Evolutionary conservation across 2,113 vertebrate species (phyloP).

Genomic region (Chamaea fasciata): DNA sequence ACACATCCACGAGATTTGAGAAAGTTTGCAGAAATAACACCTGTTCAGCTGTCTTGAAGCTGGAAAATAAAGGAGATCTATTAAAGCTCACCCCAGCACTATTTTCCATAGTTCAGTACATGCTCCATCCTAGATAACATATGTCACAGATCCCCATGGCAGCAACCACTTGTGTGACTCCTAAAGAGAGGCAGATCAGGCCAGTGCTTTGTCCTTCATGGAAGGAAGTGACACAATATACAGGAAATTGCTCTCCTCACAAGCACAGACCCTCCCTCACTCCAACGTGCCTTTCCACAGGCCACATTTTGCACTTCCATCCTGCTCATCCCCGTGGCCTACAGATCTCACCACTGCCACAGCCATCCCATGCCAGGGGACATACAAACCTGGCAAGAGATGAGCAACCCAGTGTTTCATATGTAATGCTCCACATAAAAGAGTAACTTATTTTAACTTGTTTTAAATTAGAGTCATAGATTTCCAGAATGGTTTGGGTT

Average conservation of each 20-base stretch:
- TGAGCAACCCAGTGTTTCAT: background rate
- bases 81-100: background rate
- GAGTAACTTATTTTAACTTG: background rate
- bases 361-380: background rate
- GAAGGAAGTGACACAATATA: background rate
- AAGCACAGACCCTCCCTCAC: background rate
- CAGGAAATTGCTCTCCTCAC: background rate
- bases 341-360: background rate
- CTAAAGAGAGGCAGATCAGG: background rate
- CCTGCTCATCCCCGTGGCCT: background rate
- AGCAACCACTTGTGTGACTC: background rate
- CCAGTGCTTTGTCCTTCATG: background rate
- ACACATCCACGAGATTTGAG: background rate
- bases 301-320: background rate
- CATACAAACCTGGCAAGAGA: background rate
- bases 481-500: background rate
- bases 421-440: background rate
- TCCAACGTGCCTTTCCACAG: background rate
- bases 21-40: background rate
- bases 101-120: fast-evolving
- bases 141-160: fast-evolving
- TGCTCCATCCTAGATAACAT: background rate
- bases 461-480: background rate
- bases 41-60: background rate
- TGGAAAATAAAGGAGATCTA: background rate